These are phyloP conservation scores for Gasteruption jaculator DNA, from an alignment of 2,888 invertebrate species.

Conservation along the genomic window DNA sequence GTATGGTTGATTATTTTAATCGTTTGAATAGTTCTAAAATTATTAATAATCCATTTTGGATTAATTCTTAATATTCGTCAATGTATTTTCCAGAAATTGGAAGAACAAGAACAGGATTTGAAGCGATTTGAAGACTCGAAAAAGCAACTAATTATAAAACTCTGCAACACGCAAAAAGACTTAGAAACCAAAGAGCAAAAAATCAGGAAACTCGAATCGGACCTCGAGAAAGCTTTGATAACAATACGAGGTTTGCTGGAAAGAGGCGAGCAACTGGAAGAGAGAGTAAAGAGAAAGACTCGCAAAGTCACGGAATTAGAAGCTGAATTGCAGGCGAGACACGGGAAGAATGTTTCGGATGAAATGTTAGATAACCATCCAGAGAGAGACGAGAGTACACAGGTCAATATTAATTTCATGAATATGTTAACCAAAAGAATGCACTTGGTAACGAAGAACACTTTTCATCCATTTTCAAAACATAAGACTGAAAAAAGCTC, in stretches of 20 bases:
- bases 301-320: slow-evolving; percentile 39
- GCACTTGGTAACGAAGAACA: too few relatives aligned
- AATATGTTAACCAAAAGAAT: too few relatives aligned
- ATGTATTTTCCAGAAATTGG: slow-evolving; percentile 33
- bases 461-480: too few relatives aligned
- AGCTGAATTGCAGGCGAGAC: slow-evolving; percentile 27
- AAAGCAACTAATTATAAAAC: slow-evolving; percentile 40
- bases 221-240: slow-evolving; percentile 57
- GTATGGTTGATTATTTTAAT: not conserved
- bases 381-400: slow-evolving; percentile 39
- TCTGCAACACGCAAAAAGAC: slow-evolving; percentile 38
- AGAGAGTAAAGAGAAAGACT: slow-evolving; percentile 43
- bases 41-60: slow-evolving; percentile 3
- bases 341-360: slow-evolving; percentile 29
- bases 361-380: slow-evolving; percentile 35
- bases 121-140: slow-evolving; percentile 41
- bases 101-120: slow-evolving; percentile 37
- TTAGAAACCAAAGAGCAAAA: slow-evolving; percentile 33
- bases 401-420: slow-evolving; percentile 39
- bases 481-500: too few relatives aligned
- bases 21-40: too few relatives aligned
- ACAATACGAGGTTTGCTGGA: slow-evolving; percentile 59
- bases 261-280: slow-evolving; percentile 56
- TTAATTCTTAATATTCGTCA: slow-evolving; percentile 5
- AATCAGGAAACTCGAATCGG: slow-evolving; percentile 53